These are phyloP conservation scores for Strigops habroptila DNA, from an alignment of 2,113 vertebrate species.

Conservation along the genomic window DNA sequence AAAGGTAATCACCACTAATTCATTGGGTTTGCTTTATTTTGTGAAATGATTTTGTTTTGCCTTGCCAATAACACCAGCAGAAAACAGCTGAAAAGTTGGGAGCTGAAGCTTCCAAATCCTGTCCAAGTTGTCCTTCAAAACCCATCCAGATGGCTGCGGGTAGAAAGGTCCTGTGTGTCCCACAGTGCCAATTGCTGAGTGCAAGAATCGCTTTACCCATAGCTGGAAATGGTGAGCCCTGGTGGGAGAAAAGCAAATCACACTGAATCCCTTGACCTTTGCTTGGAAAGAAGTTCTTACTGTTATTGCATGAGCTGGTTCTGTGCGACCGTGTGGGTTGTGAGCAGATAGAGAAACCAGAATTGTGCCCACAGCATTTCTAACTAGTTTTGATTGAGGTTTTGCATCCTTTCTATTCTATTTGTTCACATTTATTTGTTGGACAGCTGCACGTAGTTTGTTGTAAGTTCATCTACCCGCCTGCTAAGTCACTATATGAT, in stretches of 20 bases:
- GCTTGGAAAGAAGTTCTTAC: not conserved
- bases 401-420: not conserved
- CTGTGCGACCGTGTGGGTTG: not conserved
- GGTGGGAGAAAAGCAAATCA: not conserved
- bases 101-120: not conserved
- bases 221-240: not conserved
- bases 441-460: not conserved
- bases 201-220: not conserved
- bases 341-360: not conserved
- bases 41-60: not conserved
- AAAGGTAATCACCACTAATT: constrained; percentile 81
- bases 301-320: not conserved
- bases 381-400: not conserved
- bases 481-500: not conserved
- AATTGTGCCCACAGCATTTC: not conserved
- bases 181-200: not conserved
- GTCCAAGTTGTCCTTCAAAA: not conserved
- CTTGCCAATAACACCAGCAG: not conserved
- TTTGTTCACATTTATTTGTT: not conserved
- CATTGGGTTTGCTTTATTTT: not conserved
- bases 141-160: not conserved
- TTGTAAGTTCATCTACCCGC: not conserved
- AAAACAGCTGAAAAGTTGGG: not conserved
- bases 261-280: not conserved
- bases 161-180: not conserved